A percentile compares a stretch with the other conserved stretches of the same genome.
These are phyloP conservation scores for Xiphias gladius DNA, from an alignment of 2,113 vertebrate species.

Conservation along the genomic window DNA sequence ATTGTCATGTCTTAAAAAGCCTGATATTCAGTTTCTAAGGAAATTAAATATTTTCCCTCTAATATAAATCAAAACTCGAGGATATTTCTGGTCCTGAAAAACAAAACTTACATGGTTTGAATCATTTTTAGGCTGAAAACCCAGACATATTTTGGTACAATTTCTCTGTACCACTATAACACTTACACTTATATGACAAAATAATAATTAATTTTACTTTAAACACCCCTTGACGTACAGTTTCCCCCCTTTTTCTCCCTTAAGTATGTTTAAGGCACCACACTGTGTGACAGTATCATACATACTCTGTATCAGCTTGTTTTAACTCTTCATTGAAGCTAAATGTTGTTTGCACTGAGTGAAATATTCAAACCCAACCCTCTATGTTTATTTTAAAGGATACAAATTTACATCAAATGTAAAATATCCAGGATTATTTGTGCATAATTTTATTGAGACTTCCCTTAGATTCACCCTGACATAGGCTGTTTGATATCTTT, in stretches of 20 bases:
- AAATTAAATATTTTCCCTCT: background rate
- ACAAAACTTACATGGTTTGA: background rate
- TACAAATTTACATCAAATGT: background rate
- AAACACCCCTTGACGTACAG: conserved; percentile 1
- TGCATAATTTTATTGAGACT: too few relatives aligned
- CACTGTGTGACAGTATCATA: background rate
- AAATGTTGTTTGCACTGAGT: background rate
- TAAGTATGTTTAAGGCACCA: background rate
- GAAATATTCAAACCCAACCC: too few relatives aligned
- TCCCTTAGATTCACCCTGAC: too few relatives aligned
- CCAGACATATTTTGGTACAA: background rate
- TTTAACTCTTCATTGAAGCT: too few relatives aligned
- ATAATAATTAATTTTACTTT: background rate
- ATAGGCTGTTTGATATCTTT: background rate
- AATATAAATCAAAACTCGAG: background rate
- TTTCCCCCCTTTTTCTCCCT: background rate
- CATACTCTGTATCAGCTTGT: background rate
- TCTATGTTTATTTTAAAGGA: too few relatives aligned
- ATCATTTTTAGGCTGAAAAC: background rate
- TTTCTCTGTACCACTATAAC: background rate
- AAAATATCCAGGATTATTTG: background rate
- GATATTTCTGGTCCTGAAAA: background rate
- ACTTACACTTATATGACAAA: background rate
- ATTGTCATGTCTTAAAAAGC: background rate
- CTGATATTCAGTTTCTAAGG: background rate